phyloP scores from a whole-genome alignment of 2,113 vertebrate species.

The Pithys albifrons region DNA sequence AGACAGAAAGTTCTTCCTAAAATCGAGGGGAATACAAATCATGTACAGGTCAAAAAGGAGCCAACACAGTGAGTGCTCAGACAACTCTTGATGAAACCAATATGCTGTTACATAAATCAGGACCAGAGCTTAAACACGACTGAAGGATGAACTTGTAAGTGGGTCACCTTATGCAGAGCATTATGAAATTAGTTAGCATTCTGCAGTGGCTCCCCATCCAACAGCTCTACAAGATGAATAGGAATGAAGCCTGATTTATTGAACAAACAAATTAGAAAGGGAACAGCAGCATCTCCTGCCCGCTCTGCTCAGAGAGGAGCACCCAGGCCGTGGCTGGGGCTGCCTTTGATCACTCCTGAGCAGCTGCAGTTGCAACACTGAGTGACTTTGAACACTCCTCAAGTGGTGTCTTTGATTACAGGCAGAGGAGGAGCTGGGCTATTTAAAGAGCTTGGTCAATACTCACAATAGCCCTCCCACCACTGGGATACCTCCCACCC shows the following conservation, averaged over 20 bases:
- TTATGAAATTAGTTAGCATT: slow-evolving; percentile 70
- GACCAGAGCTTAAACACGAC: slow-evolving; percentile 48
- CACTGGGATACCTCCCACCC: not conserved
- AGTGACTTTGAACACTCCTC: slow-evolving; percentile 19
- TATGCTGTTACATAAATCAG: slow-evolving; percentile 71
- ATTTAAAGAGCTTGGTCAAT: not conserved
- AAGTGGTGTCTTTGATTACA: not conserved
- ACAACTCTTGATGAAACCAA: slow-evolving; percentile 69
- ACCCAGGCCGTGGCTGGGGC: not conserved
- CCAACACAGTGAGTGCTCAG: slow-evolving; percentile 30
- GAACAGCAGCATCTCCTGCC: slow-evolving; percentile 17
- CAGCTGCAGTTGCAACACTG: not conserved
- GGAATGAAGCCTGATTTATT: slow-evolving; percentile 62
- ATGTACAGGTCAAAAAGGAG: slow-evolving; percentile 38
- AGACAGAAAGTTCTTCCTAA: slow-evolving; percentile 23
- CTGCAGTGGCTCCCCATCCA: slow-evolving; percentile 56
- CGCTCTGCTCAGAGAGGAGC: not conserved
- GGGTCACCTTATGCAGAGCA: slow-evolving; percentile 71
- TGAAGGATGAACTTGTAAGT: slow-evolving; percentile 70
- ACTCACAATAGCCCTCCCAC: not conserved
- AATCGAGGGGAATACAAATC: slow-evolving; percentile 55
- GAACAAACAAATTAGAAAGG: slow-evolving; percentile 52
- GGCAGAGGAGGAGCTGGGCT: not conserved
- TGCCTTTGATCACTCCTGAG: slow-evolving; percentile 38
- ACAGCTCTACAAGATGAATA: slow-evolving; percentile 51